Conservation (phyloP, 2,888 invertebrate species). For the Fabriciana adippe region DNA sequence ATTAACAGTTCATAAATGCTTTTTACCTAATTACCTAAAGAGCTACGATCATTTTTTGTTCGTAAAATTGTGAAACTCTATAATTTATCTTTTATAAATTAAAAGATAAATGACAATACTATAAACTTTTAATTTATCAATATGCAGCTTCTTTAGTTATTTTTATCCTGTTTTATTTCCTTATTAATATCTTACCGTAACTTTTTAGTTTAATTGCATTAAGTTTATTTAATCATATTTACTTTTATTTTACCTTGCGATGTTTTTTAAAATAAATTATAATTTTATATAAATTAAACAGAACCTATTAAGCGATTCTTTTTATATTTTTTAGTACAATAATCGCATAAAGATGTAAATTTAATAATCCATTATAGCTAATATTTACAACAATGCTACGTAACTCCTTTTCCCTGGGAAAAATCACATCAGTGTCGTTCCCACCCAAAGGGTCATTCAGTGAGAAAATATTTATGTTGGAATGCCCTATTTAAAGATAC, state of each 20-base stretch:
- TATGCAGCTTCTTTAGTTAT: background rate
- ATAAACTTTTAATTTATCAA: background rate
- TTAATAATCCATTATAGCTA: slow-evolving; percentile 12
- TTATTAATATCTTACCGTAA: background rate
- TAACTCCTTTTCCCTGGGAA: slow-evolving; percentile 25
- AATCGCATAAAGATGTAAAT: slow-evolving; percentile 19
- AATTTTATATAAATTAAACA: background rate
- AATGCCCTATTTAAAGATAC: slow-evolving; percentile 14
- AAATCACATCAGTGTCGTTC: slow-evolving; percentile 18
- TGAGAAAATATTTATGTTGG: slow-evolving; percentile 19
- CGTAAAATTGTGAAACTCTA: too few relatives aligned
- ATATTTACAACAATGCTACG: slow-evolving; percentile 22
- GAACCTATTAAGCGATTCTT: background rate
- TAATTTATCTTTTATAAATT: too few relatives aligned
- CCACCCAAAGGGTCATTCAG: slow-evolving; percentile 25
- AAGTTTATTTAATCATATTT: too few relatives aligned
- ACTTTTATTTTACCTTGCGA: too few relatives aligned
- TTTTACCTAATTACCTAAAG: background rate
- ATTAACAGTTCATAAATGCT: background rate
- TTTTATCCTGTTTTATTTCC: background rate
- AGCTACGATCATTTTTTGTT: too few relatives aligned
- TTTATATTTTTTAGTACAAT: background rate
- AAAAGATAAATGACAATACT: background rate
- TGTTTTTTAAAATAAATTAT: background rate
- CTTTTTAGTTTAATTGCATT: too few relatives aligned